Evolutionary conservation across 2,113 vertebrate species (phyloP).

Genomic region (Tinamus guttatus): DNA sequence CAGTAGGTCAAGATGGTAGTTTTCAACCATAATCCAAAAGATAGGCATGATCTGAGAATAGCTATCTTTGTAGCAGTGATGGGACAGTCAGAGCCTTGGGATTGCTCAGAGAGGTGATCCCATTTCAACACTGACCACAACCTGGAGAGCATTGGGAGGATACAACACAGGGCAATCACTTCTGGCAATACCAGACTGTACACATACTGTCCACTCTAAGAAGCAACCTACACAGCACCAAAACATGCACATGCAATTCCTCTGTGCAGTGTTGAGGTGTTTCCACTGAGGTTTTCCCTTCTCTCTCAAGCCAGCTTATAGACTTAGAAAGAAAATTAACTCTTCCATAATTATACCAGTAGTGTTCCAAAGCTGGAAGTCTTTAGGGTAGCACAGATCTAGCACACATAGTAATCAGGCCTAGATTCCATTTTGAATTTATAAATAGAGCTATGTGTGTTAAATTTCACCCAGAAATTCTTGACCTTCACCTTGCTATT

Average conservation of each 20-base stretch:
- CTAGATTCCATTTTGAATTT: neutral
- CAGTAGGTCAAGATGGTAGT: neutral
- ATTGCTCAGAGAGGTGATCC: fast-evolving
- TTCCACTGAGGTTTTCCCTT: neutral
- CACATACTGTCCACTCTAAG: neutral
- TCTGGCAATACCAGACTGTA: neutral
- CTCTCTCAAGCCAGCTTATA: neutral
- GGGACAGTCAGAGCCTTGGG: neutral
- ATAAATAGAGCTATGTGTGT: neutral
- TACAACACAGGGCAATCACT: neutral
- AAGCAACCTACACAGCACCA: fast-evolving
- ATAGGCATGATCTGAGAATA: neutral
- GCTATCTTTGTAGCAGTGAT: neutral
- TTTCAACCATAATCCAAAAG: neutral
- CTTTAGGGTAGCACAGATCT: neutral
- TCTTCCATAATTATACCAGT: neutral
- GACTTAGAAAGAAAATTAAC: neutral
- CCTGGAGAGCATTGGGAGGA: fast-evolving
- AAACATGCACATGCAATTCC: neutral
- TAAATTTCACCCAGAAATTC: neutral
- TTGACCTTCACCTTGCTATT: neutral
- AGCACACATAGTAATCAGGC: fast-evolving
- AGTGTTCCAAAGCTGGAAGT: neutral
- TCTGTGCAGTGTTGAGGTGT: neutral
- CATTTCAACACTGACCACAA: fast-evolving